Percentiles rank a stretch among this genome's conserved stretches.
Conservation (phyloP, 1,140 invertebrate genomes). For the Dendroctonus ponderosae region DNA sequence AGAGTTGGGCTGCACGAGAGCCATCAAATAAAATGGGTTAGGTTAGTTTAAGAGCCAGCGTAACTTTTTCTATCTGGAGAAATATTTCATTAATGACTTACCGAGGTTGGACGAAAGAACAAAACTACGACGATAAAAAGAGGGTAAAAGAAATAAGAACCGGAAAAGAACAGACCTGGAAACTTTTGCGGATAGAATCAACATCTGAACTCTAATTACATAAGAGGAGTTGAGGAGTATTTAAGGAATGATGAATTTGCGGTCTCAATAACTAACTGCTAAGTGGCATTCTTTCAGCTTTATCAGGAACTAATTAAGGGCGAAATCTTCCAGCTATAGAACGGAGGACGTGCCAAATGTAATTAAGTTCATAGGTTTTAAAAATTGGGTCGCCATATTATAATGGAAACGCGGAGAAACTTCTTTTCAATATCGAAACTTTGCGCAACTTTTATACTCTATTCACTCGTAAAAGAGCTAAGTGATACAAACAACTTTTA, state of each 20-base stretch:
- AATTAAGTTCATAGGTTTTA: conserved; percentile 17
- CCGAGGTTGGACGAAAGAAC: conserved; percentile 14
- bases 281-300: conserved; percentile 26
- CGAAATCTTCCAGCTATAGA: conserved; percentile 11
- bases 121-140: conserved; percentile 17
- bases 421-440: no score
- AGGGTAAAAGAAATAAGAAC: conserved; percentile 15
- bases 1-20: no score
- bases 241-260: conserved; percentile 26
- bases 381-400: conserved; percentile 1
- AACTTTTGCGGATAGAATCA: conserved; percentile 22
- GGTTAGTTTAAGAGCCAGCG: no score
- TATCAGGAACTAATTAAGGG: conserved; percentile 22
- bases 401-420: neutral
- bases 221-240: conserved; percentile 26
- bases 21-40: no score
- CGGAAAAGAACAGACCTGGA: conserved; percentile 21
- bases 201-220: conserved; percentile 28
- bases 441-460: no score
- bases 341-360: conserved; percentile 14
- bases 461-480: no score
- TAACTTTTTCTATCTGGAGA: conserved; percentile 5
- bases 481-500: no score
- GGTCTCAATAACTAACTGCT: conserved; percentile 24
- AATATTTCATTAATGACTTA: conserved; percentile 24